These are phyloP conservation scores for Caloenas nicobarica DNA, from an alignment of 2,113 vertebrate genomes.

Conservation along the genomic window DNA sequence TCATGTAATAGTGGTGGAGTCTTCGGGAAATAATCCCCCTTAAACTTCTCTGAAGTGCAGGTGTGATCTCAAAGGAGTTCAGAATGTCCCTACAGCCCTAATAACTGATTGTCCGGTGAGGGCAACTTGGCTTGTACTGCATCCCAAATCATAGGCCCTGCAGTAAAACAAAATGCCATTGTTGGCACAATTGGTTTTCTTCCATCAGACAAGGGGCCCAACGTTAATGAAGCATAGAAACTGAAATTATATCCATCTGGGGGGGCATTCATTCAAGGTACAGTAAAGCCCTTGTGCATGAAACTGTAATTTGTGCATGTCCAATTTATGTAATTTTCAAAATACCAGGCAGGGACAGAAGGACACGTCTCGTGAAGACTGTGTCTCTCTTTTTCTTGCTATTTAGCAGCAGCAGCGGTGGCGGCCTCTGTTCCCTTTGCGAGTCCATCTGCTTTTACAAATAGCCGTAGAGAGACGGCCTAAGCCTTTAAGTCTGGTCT, in stretches of 20 bases:
- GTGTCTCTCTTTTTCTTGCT: not conserved
- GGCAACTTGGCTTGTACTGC: not conserved
- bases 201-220: not conserved
- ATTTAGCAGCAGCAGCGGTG: not conserved
- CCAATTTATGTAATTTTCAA: not conserved
- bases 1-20: not conserved
- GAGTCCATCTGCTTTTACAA: not conserved
- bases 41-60: not conserved
- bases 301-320: not conserved
- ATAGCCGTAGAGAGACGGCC: not conserved
- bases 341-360: not conserved
- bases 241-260: not conserved
- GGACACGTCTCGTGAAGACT: not conserved
- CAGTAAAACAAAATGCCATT: not conserved
- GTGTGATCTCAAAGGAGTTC: not conserved
- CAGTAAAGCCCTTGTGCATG: not conserved
- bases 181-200: conserved; percentile 13
- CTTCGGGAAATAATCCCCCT: not conserved
- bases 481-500: not conserved
- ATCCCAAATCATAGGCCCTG: not conserved
- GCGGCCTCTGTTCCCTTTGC: not conserved
- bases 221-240: conserved; percentile 18
- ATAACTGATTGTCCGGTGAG: not conserved
- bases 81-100: not conserved
- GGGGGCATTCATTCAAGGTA: not conserved